These are phyloP conservation scores for Luehdorfia chinensis DNA, from an alignment of 1,140 invertebrate species.

Conservation along the genomic window DNA sequence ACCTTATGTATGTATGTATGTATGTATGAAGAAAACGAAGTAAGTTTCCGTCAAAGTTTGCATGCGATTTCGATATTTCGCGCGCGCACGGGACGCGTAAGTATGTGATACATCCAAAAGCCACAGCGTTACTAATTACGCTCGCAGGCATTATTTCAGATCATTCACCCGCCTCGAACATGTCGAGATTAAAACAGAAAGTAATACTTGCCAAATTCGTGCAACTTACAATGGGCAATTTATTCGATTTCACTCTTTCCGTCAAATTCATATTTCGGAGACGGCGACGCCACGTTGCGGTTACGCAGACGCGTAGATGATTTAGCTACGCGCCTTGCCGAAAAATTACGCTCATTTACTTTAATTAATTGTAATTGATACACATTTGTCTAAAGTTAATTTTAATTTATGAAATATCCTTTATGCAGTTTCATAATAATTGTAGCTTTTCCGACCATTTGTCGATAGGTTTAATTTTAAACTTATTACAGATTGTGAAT, in stretches of 20 bases:
- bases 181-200: slow-evolving; percentile 66
- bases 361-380: not conserved
- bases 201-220: slow-evolving; percentile 63
- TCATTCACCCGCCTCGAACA: slow-evolving; percentile 26
- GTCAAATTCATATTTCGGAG: slow-evolving; percentile 60
- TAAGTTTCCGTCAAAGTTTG: too few species aligned
- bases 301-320: not conserved
- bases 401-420: too few species aligned
- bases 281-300: slow-evolving; percentile 21
- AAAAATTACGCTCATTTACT: not conserved
- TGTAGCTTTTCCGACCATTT: too few species aligned
- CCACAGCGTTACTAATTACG: slow-evolving; percentile 31
- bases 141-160: slow-evolving; percentile 28
- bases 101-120: slow-evolving; percentile 19
- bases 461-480: too few species aligned
- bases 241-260: slow-evolving; percentile 72
- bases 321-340: not conserved
- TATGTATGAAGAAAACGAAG: too few species aligned
- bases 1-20: too few species aligned
- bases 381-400: not conserved
- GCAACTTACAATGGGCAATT: slow-evolving; percentile 71
- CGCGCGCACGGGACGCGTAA: too few species aligned
- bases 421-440: too few species aligned
- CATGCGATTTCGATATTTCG: too few species aligned
- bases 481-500: too few species aligned